These are phyloP conservation scores for Andrena hattorfiana DNA, from an alignment of 2,888 invertebrate species.

Conservation along the genomic window DNA sequence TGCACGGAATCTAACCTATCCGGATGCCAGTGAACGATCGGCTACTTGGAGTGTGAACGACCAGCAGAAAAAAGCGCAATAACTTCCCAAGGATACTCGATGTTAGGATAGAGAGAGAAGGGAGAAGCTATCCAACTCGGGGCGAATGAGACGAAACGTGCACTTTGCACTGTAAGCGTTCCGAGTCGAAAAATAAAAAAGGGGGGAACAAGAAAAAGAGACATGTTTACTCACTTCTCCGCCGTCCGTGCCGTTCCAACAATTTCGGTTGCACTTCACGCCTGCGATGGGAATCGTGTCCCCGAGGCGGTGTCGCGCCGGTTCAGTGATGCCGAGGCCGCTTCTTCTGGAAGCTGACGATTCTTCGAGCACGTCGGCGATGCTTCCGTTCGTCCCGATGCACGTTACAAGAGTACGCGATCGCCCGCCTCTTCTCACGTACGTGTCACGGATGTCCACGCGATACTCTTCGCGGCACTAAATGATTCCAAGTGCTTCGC, in stretches of 20 bases:
- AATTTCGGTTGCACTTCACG: slow-evolving; percentile 58
- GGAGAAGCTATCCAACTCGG: background rate
- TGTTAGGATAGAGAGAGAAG: background rate
- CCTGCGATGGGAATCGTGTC: slow-evolving; percentile 57
- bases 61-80: background rate
- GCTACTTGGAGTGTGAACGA: background rate
- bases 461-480: slow-evolving; percentile 21
- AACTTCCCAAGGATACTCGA: background rate
- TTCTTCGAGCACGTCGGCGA: slow-evolving; percentile 22
- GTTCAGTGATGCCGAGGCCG: slow-evolving; percentile 34
- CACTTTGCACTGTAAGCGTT: slow-evolving; percentile 52
- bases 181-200: slow-evolving; percentile 13
- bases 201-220: slow-evolving; percentile 36
- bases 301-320: slow-evolving; percentile 55
- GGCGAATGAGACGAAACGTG: slow-evolving; percentile 13
- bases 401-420: slow-evolving; percentile 25
- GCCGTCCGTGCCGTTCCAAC: slow-evolving; percentile 50
- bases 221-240: slow-evolving; percentile 75
- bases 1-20: slow-evolving; percentile 46
- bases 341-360: slow-evolving; percentile 9
- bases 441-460: slow-evolving; percentile 46
- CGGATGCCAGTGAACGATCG: background rate
- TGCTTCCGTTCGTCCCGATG: background rate
- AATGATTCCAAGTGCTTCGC: background rate
- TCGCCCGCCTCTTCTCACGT: slow-evolving; percentile 25